These are phyloP conservation scores for Pocillopora meandrina DNA, from an alignment of 92 coral and sea anemone species.

Conservation along the genomic window DNA sequence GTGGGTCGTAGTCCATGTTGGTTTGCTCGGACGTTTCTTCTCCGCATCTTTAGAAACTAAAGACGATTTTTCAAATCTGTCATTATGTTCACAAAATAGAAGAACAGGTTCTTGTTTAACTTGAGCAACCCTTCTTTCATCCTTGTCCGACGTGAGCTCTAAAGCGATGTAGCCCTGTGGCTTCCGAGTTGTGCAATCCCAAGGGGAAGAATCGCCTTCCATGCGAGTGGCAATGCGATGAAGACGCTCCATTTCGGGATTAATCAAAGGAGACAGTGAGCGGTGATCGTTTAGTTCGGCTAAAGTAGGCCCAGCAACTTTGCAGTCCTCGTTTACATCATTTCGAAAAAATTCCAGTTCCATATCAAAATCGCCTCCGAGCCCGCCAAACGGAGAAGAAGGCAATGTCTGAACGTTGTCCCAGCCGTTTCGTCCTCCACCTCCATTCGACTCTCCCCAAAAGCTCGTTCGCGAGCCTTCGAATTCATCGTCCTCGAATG, in stretches of 20 bases:
- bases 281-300: constrained; percentile 96
- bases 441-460: constrained; percentile 63
- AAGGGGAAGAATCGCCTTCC: constrained; percentile 65
- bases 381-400: constrained; percentile 52
- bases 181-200: constrained; percentile 42
- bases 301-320: constrained; percentile 90
- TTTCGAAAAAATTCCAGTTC: constrained; percentile 85
- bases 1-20: constrained; percentile 48
- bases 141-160: constrained; percentile 33
- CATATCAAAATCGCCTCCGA: constrained; percentile 88
- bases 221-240: constrained; percentile 94
- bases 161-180: constrained; percentile 41
- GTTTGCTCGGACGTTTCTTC: constrained; percentile 33
- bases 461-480: constrained; percentile 49
- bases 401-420: constrained; percentile 66
- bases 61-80: constrained; percentile 4
- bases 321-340: constrained; percentile 70
- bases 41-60: constrained; percentile 11
- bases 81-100: constrained; percentile 6
- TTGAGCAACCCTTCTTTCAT: constrained; percentile 21
- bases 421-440: constrained; percentile 60
- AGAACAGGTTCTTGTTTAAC: constrained; percentile 25
- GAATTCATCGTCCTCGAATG: constrained; percentile 54
- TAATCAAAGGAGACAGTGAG: constrained; percentile 91
- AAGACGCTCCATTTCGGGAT: constrained; percentile 98